Evolutionary conservation across 2,888 invertebrate genomes (phyloP).

Genomic region (Cryptus armator): DNA sequence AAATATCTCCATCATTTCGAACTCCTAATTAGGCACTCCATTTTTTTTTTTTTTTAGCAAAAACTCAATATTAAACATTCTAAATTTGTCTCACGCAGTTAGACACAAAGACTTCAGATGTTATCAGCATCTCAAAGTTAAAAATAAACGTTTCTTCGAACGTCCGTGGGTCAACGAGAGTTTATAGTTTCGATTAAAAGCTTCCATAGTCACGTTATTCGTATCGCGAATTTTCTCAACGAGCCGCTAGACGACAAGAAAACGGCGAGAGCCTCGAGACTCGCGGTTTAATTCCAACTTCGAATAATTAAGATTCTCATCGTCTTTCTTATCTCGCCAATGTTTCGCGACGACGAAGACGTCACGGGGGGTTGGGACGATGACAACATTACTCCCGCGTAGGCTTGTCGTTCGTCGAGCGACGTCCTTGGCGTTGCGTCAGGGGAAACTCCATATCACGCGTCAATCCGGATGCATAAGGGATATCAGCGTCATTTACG

Average conservation of each 20-base stretch:
- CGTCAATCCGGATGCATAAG: slow-evolving; percentile 61
- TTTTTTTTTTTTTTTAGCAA: too few relatives aligned
- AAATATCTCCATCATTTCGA: too few relatives aligned
- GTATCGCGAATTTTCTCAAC: slow-evolving; percentile 50
- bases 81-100: background rate
- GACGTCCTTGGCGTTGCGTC: slow-evolving; percentile 52
- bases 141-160: background rate
- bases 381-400: slow-evolving; percentile 43
- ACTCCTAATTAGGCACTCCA: too few relatives aligned
- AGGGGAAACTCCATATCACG: slow-evolving; percentile 35
- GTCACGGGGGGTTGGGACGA: background rate
- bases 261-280: background rate
- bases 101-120: background rate
- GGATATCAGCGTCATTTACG: slow-evolving; percentile 49
- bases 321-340: slow-evolving; percentile 65
- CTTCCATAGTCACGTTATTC: background rate
- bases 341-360: slow-evolving; percentile 32
- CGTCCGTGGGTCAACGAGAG: slow-evolving; percentile 18
- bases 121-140: background rate
- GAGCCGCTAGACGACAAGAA: slow-evolving; percentile 37
- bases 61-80: background rate
- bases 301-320: slow-evolving; percentile 71
- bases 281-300: slow-evolving; percentile 39
- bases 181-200: background rate
- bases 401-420: slow-evolving; percentile 41